Evolutionary conservation across 2,113 vertebrate species (phyloP).

Genomic region (Saccopteryx leptura): DNA sequence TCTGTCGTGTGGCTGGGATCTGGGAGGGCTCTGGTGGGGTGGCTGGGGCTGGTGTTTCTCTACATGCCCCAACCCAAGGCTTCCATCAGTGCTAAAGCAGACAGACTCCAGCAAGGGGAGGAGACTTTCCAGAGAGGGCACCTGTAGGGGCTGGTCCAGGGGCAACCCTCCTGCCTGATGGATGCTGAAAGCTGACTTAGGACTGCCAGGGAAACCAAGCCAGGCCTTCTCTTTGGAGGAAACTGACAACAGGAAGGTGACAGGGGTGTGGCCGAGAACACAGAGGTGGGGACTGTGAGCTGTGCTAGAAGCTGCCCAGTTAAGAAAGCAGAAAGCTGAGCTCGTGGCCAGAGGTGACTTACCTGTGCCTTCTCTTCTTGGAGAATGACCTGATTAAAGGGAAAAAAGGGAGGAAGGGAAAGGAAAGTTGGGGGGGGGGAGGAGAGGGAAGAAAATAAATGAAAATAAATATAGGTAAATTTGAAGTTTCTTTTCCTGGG

Average conservation of each 20-base stretch:
- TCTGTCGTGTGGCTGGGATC: too few species aligned
- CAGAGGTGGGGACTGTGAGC: background rate
- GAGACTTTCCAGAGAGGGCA: background rate
- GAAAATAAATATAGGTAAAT: conserved; percentile 45
- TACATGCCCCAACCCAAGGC: background rate
- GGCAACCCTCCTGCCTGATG: background rate
- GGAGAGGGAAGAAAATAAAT: background rate
- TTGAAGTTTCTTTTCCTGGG: background rate
- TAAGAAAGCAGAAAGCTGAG: background rate
- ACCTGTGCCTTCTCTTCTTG: conserved; percentile 98
- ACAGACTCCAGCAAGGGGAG: background rate
- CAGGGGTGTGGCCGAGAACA: background rate
- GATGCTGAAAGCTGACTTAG: background rate
- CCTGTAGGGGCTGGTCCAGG: accelerated
- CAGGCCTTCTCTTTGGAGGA: background rate
- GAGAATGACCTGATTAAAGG: conserved; percentile 91
- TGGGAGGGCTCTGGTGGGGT: background rate
- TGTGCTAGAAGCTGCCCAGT: background rate
- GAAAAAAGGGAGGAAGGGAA: background rate
- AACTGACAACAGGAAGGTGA: background rate
- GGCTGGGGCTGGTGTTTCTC: background rate
- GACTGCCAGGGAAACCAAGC: background rate
- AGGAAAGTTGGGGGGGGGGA: too few species aligned
- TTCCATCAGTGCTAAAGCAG: background rate
- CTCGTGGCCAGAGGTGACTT: conserved; percentile 38